These are phyloP conservation scores for Watsonalla binaria DNA, from an alignment of 2,888 invertebrate species.

Conservation along the genomic window DNA sequence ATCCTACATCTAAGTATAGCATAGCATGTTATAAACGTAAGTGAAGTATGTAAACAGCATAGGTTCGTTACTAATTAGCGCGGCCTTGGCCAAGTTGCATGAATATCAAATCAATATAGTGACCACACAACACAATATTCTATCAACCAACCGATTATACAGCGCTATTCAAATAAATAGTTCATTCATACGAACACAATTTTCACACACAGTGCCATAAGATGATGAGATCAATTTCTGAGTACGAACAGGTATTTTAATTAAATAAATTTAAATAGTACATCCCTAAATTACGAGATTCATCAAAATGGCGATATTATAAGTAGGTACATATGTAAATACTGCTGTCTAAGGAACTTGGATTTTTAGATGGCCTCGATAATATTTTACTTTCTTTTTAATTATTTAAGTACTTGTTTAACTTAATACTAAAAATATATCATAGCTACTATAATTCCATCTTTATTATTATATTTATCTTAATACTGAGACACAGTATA, in stretches of 20 bases:
- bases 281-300: conserved; percentile 46
- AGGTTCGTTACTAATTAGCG: no score
- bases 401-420: conserved; percentile 2
- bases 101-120: neutral
- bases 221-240: conserved; percentile 39
- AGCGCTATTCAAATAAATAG: conserved; percentile 11
- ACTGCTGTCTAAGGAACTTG: conserved; percentile 57
- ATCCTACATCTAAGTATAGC: no score
- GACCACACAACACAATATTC: neutral
- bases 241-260: conserved; percentile 23
- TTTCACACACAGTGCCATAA: conserved; percentile 21
- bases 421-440: neutral
- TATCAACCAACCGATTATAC: neutral
- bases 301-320: conserved; percentile 48
- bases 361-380: conserved; percentile 34
- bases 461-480: neutral
- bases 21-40: no score
- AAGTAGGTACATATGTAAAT: conserved; percentile 30
- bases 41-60: neutral
- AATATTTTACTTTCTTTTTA: conserved; percentile 4
- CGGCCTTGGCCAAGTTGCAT: neutral
- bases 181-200: conserved; percentile 26
- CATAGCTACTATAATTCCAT: neutral
- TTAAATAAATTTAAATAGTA: conserved; percentile 23
- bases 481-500: neutral